Evolutionary conservation across 2,797 vertebrate species (phyloP), one percentile per base, ranked within the genome.

Genomic region (Chloroceryle amazona): DNA sequence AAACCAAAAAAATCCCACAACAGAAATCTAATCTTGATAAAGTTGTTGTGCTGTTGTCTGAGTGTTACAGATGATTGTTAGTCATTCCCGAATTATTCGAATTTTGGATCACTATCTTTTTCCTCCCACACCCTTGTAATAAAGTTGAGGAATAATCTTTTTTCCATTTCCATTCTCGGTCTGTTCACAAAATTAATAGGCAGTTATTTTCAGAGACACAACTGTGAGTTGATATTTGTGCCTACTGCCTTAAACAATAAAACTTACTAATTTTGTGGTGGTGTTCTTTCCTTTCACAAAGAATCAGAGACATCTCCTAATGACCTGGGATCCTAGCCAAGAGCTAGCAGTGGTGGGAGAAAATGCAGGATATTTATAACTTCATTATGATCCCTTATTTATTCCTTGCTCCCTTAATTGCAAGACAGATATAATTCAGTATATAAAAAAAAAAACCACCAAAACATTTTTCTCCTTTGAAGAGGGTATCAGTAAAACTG

Each of bases 311-410:
- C 93, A 89, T 97, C 81, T 2, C 0, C 86, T 93, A 89, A 95
- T 96, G 86, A 83, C 79, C 84, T 96, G 91, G 96, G 92, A 95
- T 81, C 41, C 51, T 60, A 80, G 96, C 96, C 96, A 97, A 92
- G 61, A 87, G 63, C 72, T 72, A 82, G 86, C 16, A 4, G 65
- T 1, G 5, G 61, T 88, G 61, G 67, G 79, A 88, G 79, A 96
- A 93, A 87, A 85, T 74, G 71, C 29, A 63, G 81, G 74, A 72
- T 93, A 97, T 96, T 95, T 94, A 92, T 95, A 94, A 83, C 86
- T 94, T 93, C 86, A 68, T 92, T 93, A 71, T 74, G 78, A 55
- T 71, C 61, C 21, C 3, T 41, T 76, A 25, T 76, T 94, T 94
- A 46, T 74, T 93, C 44, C 37, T 80, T 70, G 39, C 21, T 89